Evolutionary conservation across 2,888 invertebrate genomes (phyloP), one percentile per base, ranked within the genome.

Genomic region (Tenthredo mesomela): DNA sequence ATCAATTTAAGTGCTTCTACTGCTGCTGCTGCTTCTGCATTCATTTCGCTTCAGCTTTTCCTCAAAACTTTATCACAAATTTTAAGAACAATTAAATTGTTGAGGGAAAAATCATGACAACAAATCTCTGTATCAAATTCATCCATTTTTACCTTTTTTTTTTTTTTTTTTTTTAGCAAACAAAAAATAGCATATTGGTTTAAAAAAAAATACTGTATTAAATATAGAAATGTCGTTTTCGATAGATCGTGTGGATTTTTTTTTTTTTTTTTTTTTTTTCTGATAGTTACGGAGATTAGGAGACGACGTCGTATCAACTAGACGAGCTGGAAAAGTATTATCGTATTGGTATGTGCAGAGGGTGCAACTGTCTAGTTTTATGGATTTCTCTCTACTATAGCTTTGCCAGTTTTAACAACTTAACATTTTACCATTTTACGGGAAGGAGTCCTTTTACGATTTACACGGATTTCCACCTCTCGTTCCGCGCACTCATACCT

Each of bases 341-440:
- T 43, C 40, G 71, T 47, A 47, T n/a, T n/a, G 47, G 15, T 47
- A 47, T 47, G 47, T 43, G n/a, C 87, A 84, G 88, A 86, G 87
- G 86, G 88, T 89, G 87, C 89, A 91, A 90, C 91, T 87, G 88
- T 90, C 89, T 89, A 88, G 87, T 90, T 91, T 91, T 91, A 91
- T 91, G 88, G 91, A 90, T 88, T 89, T 87, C 86, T 86, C 67
- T 85, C 87, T 86, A 85, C 86, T 85, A 87, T 85, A 87, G 84
- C 83, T 84, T 67, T 61, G 50, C 18, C 43, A 43, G 67, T 82
- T 82, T 82, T 67, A 82, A 82, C 67, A 82, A 70, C 82, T 82
- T 85, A 75, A 84, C 61, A 75, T 80, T 50, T 82, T 47, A 88
- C 88, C 87, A 86, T 90, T 90, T 90, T 87, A 86, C 88, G 86